Conservation (phyloP, 2,113 vertebrate genomes). For the Phaethornis superciliosus region DNA sequence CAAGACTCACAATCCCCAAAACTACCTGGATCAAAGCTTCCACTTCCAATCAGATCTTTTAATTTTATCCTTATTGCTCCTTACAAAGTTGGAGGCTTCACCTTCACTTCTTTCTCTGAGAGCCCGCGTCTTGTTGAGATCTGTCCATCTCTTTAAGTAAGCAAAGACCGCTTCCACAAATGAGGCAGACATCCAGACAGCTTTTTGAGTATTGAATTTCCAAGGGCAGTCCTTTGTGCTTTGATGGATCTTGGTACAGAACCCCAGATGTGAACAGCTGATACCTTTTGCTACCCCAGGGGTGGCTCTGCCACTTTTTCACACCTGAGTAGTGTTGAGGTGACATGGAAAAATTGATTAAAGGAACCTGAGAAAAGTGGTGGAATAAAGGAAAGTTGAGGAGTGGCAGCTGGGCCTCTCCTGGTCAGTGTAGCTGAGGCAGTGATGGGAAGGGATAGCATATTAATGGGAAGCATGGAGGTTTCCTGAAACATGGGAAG, state of each 20-base stretch:
- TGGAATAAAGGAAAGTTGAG: background rate
- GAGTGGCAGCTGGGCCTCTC: background rate
- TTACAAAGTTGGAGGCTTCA: background rate
- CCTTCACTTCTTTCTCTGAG: background rate
- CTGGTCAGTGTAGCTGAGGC: rapidly evolving
- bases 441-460: background rate
- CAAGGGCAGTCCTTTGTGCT: background rate
- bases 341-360: background rate
- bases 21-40: background rate
- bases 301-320: background rate
- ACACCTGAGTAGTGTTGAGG: background rate
- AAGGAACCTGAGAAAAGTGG: rapidly evolving
- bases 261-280: background rate
- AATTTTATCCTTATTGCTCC: background rate
- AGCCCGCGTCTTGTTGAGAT: background rate
- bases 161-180: background rate
- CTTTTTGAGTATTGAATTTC: background rate
- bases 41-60: background rate
- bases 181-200: background rate
- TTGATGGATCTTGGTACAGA: background rate
- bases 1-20: background rate
- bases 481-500: background rate
- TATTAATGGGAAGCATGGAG: background rate
- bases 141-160: background rate
- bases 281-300: background rate